Evolutionary conservation across 1,140 invertebrate genomes (phyloP).

Genomic region (Drosophila triauraria): DNA sequence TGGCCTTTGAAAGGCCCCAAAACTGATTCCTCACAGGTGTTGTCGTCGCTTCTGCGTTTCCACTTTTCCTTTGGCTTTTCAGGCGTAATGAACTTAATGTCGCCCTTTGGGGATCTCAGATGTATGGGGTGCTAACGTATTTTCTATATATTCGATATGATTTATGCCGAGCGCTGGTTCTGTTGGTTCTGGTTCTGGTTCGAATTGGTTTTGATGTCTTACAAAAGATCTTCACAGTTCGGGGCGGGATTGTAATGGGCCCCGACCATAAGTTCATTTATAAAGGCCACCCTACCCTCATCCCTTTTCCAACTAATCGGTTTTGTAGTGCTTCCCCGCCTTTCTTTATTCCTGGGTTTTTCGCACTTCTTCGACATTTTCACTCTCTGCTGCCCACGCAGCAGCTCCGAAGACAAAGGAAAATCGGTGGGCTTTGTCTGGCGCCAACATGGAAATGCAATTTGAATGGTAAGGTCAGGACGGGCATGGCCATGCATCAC

Average conservation of each 20-base stretch:
- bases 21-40: slow-evolving; percentile 51
- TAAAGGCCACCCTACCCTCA: background rate
- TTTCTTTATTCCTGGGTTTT: slow-evolving; percentile 11
- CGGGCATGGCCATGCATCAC: slow-evolving; percentile 61
- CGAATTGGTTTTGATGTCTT: slow-evolving; percentile 69
- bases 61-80: slow-evolving; percentile 31
- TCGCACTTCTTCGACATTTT: slow-evolving; percentile 46
- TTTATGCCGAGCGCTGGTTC: slow-evolving; percentile 59
- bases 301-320: slow-evolving; percentile 14
- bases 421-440: slow-evolving; percentile 58
- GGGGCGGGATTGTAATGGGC: slow-evolving; percentile 41
- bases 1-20: slow-evolving; percentile 39
- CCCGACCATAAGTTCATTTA: slow-evolving; percentile 9
- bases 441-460: slow-evolving; percentile 78
- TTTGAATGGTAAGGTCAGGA: slow-evolving; percentile 74
- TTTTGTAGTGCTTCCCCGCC: slow-evolving; percentile 8
- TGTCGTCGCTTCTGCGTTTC: slow-evolving; percentile 30
- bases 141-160: slow-evolving; percentile 62
- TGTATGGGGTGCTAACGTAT: slow-evolving; percentile 42
- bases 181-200: slow-evolving; percentile 63
- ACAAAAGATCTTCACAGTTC: slow-evolving; percentile 35
- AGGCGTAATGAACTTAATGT: slow-evolving; percentile 78
- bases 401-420: slow-evolving; percentile 24
- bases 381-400: slow-evolving; percentile 29
- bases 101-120: slow-evolving; percentile 52